A percentile compares a stretch with the other conserved stretches of the same genome.
phyloP scores from a whole-genome alignment of 2,888 invertebrate species.

The Andrena flavipes region DNA sequence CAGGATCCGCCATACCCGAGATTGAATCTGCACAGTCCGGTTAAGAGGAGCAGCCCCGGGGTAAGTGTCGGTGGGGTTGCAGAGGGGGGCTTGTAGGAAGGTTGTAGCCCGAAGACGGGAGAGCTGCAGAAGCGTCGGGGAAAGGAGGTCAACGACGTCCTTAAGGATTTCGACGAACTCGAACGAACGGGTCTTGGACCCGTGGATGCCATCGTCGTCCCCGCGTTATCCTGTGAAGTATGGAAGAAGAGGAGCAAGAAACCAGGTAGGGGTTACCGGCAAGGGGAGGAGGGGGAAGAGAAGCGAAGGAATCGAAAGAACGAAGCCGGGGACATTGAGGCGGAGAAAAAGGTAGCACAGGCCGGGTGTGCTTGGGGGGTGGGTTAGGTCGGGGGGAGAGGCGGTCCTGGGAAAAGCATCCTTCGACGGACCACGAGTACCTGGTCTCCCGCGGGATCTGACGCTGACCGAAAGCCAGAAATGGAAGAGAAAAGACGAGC shows the following conservation, averaged over 20 bases:
- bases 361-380: slow-evolving; percentile 12
- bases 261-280: not conserved
- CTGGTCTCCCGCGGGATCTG: slow-evolving; percentile 71
- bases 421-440: slow-evolving; percentile 69
- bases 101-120: slow-evolving; percentile 68
- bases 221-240: slow-evolving; percentile 72
- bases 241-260: slow-evolving; percentile 18
- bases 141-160: slow-evolving; percentile 82
- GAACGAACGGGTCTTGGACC: slow-evolving; percentile 72
- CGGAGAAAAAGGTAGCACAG: slow-evolving; percentile 30
- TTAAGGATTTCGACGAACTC: slow-evolving; percentile 80
- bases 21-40: slow-evolving; percentile 77
- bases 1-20: slow-evolving; percentile 68
- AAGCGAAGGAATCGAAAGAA: slow-evolving; percentile 2
- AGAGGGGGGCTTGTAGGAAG: slow-evolving; percentile 32
- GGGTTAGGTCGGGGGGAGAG: not conserved
- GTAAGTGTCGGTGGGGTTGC: slow-evolving; percentile 35
- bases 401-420: slow-evolving; percentile 56
- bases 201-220: slow-evolving; percentile 70
- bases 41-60: slow-evolving; percentile 67
- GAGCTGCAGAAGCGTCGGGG: slow-evolving; percentile 65
- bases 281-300: not conserved
- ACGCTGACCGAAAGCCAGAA: slow-evolving; percentile 70
- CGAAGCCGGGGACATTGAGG: slow-evolving; percentile 16
- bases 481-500: slow-evolving; percentile 68